Base-by-base conservation (phyloP, 2,888 invertebrate species). In the Tachina grossa region DNA sequence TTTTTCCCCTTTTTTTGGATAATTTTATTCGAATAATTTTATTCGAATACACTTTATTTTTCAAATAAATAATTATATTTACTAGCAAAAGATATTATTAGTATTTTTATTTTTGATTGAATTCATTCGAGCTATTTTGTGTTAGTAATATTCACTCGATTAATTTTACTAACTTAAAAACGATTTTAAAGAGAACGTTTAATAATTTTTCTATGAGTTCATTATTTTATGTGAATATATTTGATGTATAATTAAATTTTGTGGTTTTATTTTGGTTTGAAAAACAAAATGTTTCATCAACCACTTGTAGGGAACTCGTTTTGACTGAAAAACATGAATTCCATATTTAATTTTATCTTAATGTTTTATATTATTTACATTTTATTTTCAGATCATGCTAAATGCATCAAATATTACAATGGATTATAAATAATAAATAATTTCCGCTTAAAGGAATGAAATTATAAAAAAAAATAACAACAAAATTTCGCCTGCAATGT, bases 401-500 rank as follows among this genome's bases (percentile, higher is more conserved):
- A 77, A 59, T 4, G 51, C 68, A 43, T 31, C 47, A 22, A 77
- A 59, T 6, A 43, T n/a, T 68, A n/a, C 39, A 45, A 65, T 49
- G n/a, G 49, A 68, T 47, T 53, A 31, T 22, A 63, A 79, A 51
- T 57, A 49, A 76, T 11, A 79, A 80, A 84, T 65, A 77, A 77
- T 77, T 74, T 84, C 84, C 81, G 80, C 71, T 76, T 13, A 80
- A 80, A 72, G 14, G 19, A 59, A 57, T 66, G 14, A 41, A 51
- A 31, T 31, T 6, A 31, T 6, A 47, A 39, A 59, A 13, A 55
- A 41, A 47, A n/a, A 9, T 2, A 66, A 66, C n/a, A 66, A 57
- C 2, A 16, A 5, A 66, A 59, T 79, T 65, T 39, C 9, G n/a
- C 39, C 16, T 16, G n/a, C 9, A 77, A 65, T 13, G 31, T 55